A percentile compares a stretch with the other conserved stretches of the same genome.
Evolutionary conservation across 2,797 vertebrate genomes (phyloP).

Genomic region (Danio aesculapii): DNA sequence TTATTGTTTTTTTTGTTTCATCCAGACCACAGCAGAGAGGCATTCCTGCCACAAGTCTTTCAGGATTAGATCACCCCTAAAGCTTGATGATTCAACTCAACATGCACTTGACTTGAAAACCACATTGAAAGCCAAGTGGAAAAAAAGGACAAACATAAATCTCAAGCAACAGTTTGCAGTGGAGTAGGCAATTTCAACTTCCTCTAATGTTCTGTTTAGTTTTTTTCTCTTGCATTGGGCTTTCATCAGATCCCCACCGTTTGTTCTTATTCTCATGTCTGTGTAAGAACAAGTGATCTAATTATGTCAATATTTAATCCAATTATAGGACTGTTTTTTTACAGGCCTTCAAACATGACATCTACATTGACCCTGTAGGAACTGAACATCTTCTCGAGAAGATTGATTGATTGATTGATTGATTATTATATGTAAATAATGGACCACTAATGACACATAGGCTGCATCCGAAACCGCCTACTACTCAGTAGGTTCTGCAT

Average conservation of each 20-base stretch:
- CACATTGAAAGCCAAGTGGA: conserved; percentile 55
- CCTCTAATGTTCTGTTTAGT: conserved; percentile 15
- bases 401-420: no score
- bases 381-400: conserved; percentile 57
- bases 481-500: no score
- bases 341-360: conserved; percentile 79
- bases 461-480: no score
- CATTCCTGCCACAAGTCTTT: conserved; percentile 67
- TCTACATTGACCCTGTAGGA: conserved; percentile 76
- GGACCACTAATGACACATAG: no score
- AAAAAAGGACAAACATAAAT: conserved; percentile 40
- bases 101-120: conserved; percentile 70
- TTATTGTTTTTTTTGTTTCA: conserved; percentile 55
- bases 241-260: conserved; percentile 62
- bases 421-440: no score
- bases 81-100: conserved; percentile 67
- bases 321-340: conserved; percentile 63
- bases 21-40: conserved; percentile 71
- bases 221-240: conserved; percentile 53
- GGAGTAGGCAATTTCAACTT: conserved; percentile 22
- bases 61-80: conserved; percentile 66
- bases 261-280: neutral
- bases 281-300: conserved; percentile 70
- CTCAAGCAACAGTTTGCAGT: conserved; percentile 28
- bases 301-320: conserved; percentile 69